Conservation (phyloP, 2,797 vertebrate genomes). For the Rhinatrema bivittatum region DNA sequence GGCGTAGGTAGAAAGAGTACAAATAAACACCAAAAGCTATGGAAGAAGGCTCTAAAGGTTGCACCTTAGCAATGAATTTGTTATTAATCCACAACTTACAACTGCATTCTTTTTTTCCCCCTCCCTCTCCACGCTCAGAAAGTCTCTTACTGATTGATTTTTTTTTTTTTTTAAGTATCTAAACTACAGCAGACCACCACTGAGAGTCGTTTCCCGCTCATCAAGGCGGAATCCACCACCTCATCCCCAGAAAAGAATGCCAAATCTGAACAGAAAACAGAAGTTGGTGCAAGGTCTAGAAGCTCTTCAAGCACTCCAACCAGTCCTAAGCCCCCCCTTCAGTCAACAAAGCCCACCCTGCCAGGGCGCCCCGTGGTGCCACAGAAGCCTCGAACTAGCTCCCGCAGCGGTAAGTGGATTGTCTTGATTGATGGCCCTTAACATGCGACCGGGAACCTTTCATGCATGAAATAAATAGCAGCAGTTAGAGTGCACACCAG, state of each 20-base stretch:
- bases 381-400: conserved; percentile 72
- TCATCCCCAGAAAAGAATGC: conserved; percentile 64
- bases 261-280: conserved; percentile 66
- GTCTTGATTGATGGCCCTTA: not conserved
- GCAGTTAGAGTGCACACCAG: too few species aligned
- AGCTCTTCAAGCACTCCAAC: conserved; percentile 59
- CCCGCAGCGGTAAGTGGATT: conserved; percentile 50
- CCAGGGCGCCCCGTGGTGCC: conserved; percentile 74
- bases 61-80: too few species aligned
- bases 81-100: too few species aligned
- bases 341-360: conserved; percentile 72
- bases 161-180: conserved; percentile 42
- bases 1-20: too few species aligned
- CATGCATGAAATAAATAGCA: too few species aligned
- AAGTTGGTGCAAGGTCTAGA: conserved; percentile 56
- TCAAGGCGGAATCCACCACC: conserved; percentile 49
- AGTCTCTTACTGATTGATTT: too few species aligned
- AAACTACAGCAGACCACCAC: conserved; percentile 53
- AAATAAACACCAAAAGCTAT: too few species aligned
- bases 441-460: too few species aligned
- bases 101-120: too few species aligned
- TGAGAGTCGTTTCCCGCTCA: conserved; percentile 54
- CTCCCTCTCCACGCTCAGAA: not conserved
- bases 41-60: too few species aligned
- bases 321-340: conserved; percentile 73